Base-by-base conservation (phyloP, 2,888 invertebrate genomes). In the Lampropteryx suffumata region DNA sequence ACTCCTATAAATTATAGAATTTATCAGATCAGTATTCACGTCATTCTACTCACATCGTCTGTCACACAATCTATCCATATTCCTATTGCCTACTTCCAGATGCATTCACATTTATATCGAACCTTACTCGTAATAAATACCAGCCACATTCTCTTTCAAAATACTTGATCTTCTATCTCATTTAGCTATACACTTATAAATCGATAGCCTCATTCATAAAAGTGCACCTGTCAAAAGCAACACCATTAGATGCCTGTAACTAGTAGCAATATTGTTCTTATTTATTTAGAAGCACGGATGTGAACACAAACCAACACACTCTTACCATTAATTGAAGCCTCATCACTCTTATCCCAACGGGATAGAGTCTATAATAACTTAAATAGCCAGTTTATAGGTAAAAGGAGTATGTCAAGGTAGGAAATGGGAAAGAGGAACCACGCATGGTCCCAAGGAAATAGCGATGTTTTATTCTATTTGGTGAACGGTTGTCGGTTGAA, bases 391-490 rank as follows among this genome's bases (percentile, higher is more conserved):
- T 44, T 40, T 11, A 17, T 10, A 3, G 11, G 43, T 33, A 44
- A 32, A 32, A 54, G 62, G 64, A 59, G 65, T 69, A 61, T 63
- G 66, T 65, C 62, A 65, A 58, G 61, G 65, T 64, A 71, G 70
- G 71, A 79, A 76, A 69, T 69, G 65, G 67, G 70, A 68, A 71
- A 71, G 71, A 69, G 65, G 71, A 68, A 70, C 69, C 65, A 69
- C 64, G 65, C 70, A 69, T 60, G 65, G 73, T 71, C 75, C 69
- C 70, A 63, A 74, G 82, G 78, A 83, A 79, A 82, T 81, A 76
- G 76, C 73, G 61, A 67, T 75, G 74, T 80, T 79, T 80, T 80
- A 79, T 79, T 78, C 71, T 73, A 77, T 80, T 82, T 78, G 69
- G 63, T 57, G 65, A 72, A 72, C 71, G 71, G 74, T 76, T 77